Percentiles rank a stretch among this genome's conserved stretches.
Evolutionary conservation across 64 coral and sea anemone species (phyloP).

Genomic region (Stichodactyla mertensii): DNA sequence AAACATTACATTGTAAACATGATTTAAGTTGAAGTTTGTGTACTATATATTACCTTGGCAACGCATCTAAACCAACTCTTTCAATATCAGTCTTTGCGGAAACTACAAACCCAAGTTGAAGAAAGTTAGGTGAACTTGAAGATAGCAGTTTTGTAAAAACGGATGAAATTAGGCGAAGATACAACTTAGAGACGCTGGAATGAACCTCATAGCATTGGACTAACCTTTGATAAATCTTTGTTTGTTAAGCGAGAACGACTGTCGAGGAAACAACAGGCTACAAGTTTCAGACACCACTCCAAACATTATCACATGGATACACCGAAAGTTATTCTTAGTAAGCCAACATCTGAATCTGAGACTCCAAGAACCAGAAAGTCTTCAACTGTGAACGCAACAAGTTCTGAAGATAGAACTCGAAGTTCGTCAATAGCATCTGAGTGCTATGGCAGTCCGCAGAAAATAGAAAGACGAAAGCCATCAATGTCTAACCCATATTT

Average conservation of each 20-base stretch:
- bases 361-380: not conserved
- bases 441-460: conserved; percentile 21
- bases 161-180: not conserved
- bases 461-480: conserved; percentile 31
- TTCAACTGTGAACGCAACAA: not conserved
- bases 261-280: not conserved
- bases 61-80: not conserved
- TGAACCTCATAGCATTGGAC: not conserved
- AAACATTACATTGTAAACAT: not conserved
- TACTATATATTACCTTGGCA: not conserved
- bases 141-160: not conserved
- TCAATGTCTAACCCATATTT: conserved; percentile 23
- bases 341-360: not conserved
- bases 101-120: not conserved
- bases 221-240: not conserved
- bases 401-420: not conserved
- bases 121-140: not conserved
- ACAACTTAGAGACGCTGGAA: not conserved
- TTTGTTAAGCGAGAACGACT: not conserved
- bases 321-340: conserved; percentile 5
- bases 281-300: no score
- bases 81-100: not conserved
- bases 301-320: not conserved
- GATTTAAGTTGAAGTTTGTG: not conserved
- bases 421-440: conserved; percentile 5